These are phyloP conservation scores for Peromyscus californicus DNA, from an alignment of 2,113 vertebrate species.

Conservation along the genomic window DNA sequence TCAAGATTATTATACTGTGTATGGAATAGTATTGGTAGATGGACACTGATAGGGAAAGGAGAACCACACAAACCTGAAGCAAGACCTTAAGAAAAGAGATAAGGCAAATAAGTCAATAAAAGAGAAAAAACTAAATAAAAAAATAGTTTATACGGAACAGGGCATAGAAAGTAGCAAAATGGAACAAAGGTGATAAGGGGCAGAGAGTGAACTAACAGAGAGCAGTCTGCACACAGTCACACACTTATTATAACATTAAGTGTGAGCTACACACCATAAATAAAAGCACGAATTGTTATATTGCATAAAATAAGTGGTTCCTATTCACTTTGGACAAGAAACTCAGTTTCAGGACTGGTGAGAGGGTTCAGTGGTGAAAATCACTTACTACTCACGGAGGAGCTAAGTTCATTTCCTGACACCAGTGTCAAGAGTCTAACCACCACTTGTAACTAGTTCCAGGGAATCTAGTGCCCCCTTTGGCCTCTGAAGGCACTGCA, in stretches of 20 bases:
- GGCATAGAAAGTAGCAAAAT: background rate
- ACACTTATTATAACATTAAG: background rate
- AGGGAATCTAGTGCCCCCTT: background rate
- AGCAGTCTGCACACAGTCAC: background rate
- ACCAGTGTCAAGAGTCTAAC: background rate
- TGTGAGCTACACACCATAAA: background rate
- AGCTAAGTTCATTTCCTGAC: background rate
- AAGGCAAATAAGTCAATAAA: background rate
- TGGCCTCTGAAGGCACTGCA: background rate
- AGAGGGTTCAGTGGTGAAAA: background rate
- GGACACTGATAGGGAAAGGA: background rate
- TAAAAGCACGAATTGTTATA: background rate
- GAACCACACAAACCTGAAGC: background rate
- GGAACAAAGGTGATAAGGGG: background rate
- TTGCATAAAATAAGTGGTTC: background rate
- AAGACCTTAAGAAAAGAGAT: background rate
- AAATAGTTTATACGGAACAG: background rate
- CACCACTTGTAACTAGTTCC: background rate
- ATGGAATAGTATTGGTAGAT: background rate
- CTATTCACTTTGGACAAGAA: background rate
- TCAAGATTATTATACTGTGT: background rate
- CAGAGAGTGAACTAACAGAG: background rate
- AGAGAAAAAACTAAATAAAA: background rate
- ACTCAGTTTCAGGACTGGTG: background rate
- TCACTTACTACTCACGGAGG: background rate